phyloP scores from a whole-genome alignment of 2,888 invertebrate species.

The Yponomeuta plumbellus region DNA sequence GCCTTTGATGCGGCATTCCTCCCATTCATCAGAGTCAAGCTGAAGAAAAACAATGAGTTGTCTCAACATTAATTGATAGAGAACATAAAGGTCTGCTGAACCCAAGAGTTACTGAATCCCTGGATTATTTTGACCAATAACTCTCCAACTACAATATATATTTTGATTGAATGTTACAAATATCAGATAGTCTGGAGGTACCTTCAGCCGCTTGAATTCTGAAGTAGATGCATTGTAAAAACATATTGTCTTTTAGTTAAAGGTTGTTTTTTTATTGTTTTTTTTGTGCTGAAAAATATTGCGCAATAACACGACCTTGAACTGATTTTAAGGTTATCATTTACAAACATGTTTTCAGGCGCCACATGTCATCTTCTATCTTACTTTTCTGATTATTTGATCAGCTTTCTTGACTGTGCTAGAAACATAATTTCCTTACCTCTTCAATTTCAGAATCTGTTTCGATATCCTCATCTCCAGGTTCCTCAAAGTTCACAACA shows the following conservation, averaged over 20 bases:
- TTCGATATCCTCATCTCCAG: conserved; percentile 56
- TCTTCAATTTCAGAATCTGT: conserved; percentile 68
- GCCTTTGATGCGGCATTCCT: conserved; percentile 79
- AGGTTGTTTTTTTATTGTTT: no score
- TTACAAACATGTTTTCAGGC: neutral
- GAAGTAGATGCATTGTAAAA: no score
- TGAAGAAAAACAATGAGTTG: conserved; percentile 62
- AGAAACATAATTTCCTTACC: conserved; percentile 33
- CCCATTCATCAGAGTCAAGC: conserved; percentile 90
- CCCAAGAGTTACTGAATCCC: neutral
- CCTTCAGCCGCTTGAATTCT: no score
- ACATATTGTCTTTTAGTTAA: no score
- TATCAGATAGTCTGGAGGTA: no score
- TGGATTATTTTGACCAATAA: no score
- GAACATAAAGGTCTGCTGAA: neutral
- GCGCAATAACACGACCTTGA: neutral
- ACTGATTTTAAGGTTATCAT: neutral
- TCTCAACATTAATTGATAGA: no score
- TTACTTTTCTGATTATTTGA: neutral
- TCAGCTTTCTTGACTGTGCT: no score
- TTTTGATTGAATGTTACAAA: no score
- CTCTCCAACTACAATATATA: no score
- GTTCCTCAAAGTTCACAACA: conserved; percentile 50
- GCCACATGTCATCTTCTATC: neutral
- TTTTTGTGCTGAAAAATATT: neutral